Evolutionary conservation across 2,888 invertebrate species (phyloP).

Genomic region (Bursaphelenchus okinawaensis): DNA sequence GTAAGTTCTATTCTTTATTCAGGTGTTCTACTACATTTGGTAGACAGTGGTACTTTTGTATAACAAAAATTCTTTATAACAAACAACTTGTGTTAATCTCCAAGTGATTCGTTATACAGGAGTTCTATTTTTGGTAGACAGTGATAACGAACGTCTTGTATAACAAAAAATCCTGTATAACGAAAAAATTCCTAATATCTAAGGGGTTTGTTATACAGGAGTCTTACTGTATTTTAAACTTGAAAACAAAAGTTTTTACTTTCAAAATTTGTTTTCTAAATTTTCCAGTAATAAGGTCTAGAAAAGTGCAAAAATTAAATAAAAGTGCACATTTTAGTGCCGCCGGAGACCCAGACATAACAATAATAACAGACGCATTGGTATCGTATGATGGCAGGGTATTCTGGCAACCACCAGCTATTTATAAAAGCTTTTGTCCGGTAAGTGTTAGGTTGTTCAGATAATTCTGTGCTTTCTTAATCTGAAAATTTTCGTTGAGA

Average conservation of each 20-base stretch:
- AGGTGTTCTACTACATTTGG: background rate
- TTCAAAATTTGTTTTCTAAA: no score
- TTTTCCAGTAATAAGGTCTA: slow-evolving; percentile 17
- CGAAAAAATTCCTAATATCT: no score
- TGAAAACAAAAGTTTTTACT: background rate
- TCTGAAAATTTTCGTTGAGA: background rate
- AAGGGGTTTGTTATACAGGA: background rate
- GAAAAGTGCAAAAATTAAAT: slow-evolving; percentile 15
- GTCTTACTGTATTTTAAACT: background rate
- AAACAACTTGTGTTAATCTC: background rate
- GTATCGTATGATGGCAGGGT: slow-evolving; percentile 54
- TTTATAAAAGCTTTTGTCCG: slow-evolving; percentile 58
- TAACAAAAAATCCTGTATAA: no score
- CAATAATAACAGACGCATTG: slow-evolving; percentile 50
- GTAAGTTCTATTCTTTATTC: slow-evolving; percentile 53
- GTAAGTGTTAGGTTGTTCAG: slow-evolving; percentile 18
- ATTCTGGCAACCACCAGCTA: slow-evolving; percentile 58
- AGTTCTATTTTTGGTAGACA: background rate
- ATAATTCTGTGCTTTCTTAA: no score
- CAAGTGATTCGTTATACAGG: background rate
- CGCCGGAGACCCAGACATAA: slow-evolving; percentile 58
- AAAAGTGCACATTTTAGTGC: no score
- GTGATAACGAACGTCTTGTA: no score
- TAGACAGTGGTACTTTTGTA: background rate
- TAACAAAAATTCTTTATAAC: no score